A percentile compares a stretch with the other conserved stretches of the same genome.
Conservation (phyloP, 2,888 invertebrate genomes). For the Cheilosia soror region DNA sequence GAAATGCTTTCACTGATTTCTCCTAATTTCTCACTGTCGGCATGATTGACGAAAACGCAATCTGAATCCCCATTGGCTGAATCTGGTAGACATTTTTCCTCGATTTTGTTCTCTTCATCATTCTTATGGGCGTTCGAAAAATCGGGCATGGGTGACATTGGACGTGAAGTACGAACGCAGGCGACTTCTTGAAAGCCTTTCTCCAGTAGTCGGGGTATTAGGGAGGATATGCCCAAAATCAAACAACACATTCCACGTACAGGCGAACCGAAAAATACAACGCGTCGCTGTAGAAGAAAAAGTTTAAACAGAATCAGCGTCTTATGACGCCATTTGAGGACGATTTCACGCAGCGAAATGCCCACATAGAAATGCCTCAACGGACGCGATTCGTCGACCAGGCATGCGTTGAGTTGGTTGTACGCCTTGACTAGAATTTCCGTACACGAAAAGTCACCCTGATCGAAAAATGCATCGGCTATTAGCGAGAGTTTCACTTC, state of each 20-base stretch:
- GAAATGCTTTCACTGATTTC: conserved; percentile 61
- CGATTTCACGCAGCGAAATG: conserved; percentile 82
- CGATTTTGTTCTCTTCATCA: conserved; percentile 42
- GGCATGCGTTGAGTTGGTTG: conserved; percentile 94
- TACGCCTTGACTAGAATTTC: conserved; percentile 95
- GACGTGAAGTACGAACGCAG: conserved; percentile 90
- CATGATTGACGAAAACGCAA: conserved; percentile 63
- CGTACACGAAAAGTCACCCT: conserved; percentile 95
- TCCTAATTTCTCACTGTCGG: conserved; percentile 58
- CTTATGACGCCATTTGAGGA: conserved; percentile 92
- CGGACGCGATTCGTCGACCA: conserved; percentile 86
- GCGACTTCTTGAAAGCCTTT: conserved; percentile 92
- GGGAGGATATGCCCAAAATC: conserved; percentile 93
- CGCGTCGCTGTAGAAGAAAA: conserved; percentile 93
- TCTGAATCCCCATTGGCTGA: conserved; percentile 55
- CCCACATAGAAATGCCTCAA: conserved; percentile 82
- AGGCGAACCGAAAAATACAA: conserved; percentile 96
- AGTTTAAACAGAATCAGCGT: conserved; percentile 96
- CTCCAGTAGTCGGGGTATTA: conserved; percentile 95
- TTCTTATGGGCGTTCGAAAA: conserved; percentile 83
- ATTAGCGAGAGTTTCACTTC: conserved; percentile 98
- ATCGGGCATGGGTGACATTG: conserved; percentile 89
- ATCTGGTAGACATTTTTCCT: not conserved
- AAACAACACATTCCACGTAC: conserved; percentile 94
- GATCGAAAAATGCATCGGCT: conserved; percentile 98